Evolutionary conservation across 2,888 invertebrate species (phyloP).

Genomic region (Agrilus mali): DNA sequence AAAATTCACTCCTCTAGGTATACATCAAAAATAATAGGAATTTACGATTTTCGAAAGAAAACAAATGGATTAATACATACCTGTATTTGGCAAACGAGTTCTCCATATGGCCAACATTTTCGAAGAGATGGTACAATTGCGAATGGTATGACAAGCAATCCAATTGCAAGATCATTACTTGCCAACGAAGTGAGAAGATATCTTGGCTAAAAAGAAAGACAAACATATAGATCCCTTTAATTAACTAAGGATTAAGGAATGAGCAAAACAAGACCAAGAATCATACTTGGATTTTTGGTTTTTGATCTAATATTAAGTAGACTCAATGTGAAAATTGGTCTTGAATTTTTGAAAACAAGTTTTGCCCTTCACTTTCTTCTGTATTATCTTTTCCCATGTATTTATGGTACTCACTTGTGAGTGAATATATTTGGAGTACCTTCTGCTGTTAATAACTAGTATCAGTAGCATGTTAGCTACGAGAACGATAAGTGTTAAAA

Average conservation of each 20-base stretch:
- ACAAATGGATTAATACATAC: conserved; percentile 30
- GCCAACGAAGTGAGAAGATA: conserved; percentile 79
- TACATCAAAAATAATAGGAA: too few relatives aligned
- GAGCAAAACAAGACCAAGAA: too few relatives aligned
- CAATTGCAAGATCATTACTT: conserved; percentile 77
- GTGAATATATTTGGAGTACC: conserved; percentile 75
- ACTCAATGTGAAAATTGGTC: too few relatives aligned
- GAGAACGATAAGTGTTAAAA: conserved; percentile 66
- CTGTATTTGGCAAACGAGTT: conserved; percentile 84
- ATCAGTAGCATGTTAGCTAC: conserved; percentile 70
- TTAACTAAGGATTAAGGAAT: too few relatives aligned
- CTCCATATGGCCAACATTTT: conserved; percentile 85
- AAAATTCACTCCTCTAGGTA: too few relatives aligned
- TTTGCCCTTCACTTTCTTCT: too few relatives aligned
- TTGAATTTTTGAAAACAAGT: too few relatives aligned
- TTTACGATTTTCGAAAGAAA: too few relatives aligned
- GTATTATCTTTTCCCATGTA: too few relatives aligned
- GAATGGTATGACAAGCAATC: conserved; percentile 74
- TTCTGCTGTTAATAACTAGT: conserved; percentile 70
- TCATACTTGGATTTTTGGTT: too few relatives aligned
- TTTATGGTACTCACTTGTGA: conserved; percentile 53
- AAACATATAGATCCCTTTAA: neutral
- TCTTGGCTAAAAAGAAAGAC: conserved; percentile 53
- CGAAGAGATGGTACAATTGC: conserved; percentile 73
- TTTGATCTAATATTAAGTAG: too few relatives aligned